phyloP scores from a whole-genome alignment of 2,113 vertebrate genomes.

The Tringa solitaria region DNA sequence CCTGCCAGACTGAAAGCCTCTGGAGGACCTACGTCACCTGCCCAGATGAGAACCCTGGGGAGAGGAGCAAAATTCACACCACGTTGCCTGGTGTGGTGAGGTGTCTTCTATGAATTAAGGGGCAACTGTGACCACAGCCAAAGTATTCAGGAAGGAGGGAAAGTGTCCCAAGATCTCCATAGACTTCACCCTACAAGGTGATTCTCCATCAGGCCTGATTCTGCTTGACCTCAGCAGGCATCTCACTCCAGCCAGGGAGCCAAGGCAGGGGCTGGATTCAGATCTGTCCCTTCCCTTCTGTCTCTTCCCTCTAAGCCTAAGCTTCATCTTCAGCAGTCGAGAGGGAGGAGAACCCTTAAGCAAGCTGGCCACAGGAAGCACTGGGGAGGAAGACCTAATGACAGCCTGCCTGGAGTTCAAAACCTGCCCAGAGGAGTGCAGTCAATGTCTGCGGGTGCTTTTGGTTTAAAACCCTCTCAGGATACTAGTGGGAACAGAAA shows the following conservation, averaged over 20 bases:
- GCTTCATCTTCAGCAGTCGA: not conserved
- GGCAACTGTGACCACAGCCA: not conserved
- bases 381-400: not conserved
- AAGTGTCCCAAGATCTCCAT: not conserved
- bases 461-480: not conserved
- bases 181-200: not conserved
- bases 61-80: not conserved
- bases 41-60: not conserved
- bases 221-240: not conserved
- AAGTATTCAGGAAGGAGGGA: not conserved
- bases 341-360: not conserved
- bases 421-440: not conserved
- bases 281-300: not conserved
- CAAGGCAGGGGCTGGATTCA: not conserved
- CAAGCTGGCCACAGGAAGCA: not conserved
- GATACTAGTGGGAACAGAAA: not conserved
- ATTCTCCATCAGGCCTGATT: not conserved
- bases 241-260: not conserved
- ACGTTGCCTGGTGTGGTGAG: fast-evolving
- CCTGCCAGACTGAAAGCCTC: not conserved
- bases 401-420: not conserved
- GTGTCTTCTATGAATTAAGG: not conserved
- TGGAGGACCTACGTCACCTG: not conserved
- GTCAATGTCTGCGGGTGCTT: not conserved
- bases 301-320: not conserved